phyloP scores from a whole-genome alignment of 2,888 invertebrate genomes.

The Eupithecia subumbrata region DNA sequence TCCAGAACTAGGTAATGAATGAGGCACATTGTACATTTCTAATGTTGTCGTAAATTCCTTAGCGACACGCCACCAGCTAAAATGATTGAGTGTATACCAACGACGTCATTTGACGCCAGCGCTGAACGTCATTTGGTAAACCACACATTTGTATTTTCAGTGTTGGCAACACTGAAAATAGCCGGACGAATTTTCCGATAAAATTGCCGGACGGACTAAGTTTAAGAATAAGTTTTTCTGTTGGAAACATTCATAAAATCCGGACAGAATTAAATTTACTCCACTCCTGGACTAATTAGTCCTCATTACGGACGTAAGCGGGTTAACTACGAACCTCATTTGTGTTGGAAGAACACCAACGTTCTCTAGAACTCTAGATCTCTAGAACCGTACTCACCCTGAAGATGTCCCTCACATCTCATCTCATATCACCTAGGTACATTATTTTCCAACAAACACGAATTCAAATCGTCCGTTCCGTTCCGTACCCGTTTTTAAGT shows the following conservation, averaged over 20 bases:
- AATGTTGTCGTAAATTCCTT: slow-evolving; percentile 3
- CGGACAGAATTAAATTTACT: background rate
- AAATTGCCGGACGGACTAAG: background rate
- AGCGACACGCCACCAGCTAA: slow-evolving; percentile 26
- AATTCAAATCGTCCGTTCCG: too few relatives aligned
- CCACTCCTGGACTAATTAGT: too few relatives aligned
- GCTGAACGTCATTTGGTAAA: slow-evolving; percentile 4
- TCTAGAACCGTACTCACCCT: too few relatives aligned
- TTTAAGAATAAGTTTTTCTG: background rate
- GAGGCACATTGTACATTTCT: background rate
- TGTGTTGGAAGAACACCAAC: too few relatives aligned
- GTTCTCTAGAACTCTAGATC: too few relatives aligned
- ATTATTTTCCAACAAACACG: too few relatives aligned
- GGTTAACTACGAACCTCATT: too few relatives aligned
- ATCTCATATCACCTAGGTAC: too few relatives aligned
- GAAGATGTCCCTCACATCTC: too few relatives aligned
- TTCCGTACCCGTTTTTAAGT: too few relatives aligned
- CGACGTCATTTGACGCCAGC: slow-evolving; percentile 8
- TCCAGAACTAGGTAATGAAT: background rate
- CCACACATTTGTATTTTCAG: too few relatives aligned
- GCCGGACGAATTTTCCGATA: background rate
- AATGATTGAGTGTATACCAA: slow-evolving; percentile 28
- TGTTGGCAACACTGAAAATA: slow-evolving; percentile 7
- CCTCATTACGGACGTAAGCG: too few relatives aligned
- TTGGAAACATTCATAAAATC: slow-evolving; percentile 3